Base-by-base conservation (phyloP, 2,113 vertebrate genomes). In the Eurystomus gularis region DNA sequence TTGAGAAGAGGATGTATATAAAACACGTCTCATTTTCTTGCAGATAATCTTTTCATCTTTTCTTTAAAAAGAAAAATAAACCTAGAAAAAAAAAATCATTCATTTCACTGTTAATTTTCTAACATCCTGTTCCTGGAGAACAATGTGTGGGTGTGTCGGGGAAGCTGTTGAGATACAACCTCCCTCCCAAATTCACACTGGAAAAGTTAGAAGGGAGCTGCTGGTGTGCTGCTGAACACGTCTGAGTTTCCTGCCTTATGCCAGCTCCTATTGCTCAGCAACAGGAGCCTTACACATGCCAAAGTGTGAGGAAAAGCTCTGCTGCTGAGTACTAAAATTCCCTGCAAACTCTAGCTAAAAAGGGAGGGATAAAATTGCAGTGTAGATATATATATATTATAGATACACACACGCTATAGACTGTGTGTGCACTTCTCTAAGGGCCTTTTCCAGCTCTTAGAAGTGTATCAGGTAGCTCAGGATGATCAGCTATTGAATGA, bases 1-100 rank as follows among this genome's bases (percentile, higher is more conserved):
- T 82, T 26, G 58, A 94, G 90, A 85, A 86, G 91, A 95, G 96
- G 96, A 96, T 95, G 93, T 97, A 95, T 96, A 86, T 86, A 46
- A 86, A 88, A 57, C 62, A 19, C 0, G 23, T 25, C 73, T 90
- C 57, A 6, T 76, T 95, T 95, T 94, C 61, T 91, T 64, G 28
- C 88, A 88, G 96, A 92, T 77, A 94, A 75, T 79, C 48, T 93
- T 95, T 93, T 96, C 39, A 91, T 91, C 84, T 88, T 80, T 61
- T 54, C 25, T 28, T 40, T 25, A 86, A 95, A 82, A 75, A 83
- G 35, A 80, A 91, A 94, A 93, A 89, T 8, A 94, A 93, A 88
- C 60, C 24, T 26, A 49, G 61, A 7, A 35, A 62, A 66, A 70
- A 62, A 46, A 35, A 1, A 24, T 66, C 51, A 42, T 94, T 95